A percentile compares a stretch with the other conserved stretches of the same genome.
Conservation (phyloP, 2,888 invertebrate species). For the Corythucha ciliata region DNA sequence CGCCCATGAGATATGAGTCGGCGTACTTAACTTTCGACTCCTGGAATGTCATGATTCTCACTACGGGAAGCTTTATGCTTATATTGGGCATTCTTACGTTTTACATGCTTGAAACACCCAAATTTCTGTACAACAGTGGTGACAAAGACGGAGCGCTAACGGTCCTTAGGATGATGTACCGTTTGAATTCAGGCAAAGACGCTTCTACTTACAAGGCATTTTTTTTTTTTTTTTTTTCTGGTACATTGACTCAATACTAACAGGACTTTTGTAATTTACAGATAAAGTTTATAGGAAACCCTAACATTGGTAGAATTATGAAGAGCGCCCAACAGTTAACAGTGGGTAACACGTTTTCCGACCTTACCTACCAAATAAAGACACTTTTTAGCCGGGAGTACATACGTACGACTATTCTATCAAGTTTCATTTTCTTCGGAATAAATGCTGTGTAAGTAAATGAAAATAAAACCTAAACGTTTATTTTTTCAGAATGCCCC, state of each 20-base stretch:
- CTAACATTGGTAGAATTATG: too few relatives aligned
- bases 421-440: constrained; percentile 75
- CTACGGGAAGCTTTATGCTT: too few relatives aligned
- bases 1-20: constrained; percentile 51
- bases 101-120: constrained; percentile 75
- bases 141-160: constrained; percentile 65
- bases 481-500: too few relatives aligned
- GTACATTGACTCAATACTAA: too few relatives aligned
- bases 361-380: too few relatives aligned
- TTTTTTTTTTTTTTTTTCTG: too few relatives aligned
- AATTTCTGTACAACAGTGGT: constrained; percentile 70
- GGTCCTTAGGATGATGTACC: constrained; percentile 59
- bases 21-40: constrained; percentile 59
- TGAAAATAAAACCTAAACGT: too few relatives aligned
- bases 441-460: constrained; percentile 58
- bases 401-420: constrained; percentile 62
- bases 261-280: too few relatives aligned
- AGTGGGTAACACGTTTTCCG: too few relatives aligned
- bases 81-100: constrained; percentile 64
- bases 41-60: constrained; percentile 64
- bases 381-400: constrained; percentile 64
- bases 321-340: too few relatives aligned
- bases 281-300: too few relatives aligned
- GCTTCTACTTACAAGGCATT: constrained; percentile 64
- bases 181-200: constrained; percentile 60